Evolutionary conservation across 2,797 vertebrate genomes (phyloP).

Genomic region (Microchirus variegatus): DNA sequence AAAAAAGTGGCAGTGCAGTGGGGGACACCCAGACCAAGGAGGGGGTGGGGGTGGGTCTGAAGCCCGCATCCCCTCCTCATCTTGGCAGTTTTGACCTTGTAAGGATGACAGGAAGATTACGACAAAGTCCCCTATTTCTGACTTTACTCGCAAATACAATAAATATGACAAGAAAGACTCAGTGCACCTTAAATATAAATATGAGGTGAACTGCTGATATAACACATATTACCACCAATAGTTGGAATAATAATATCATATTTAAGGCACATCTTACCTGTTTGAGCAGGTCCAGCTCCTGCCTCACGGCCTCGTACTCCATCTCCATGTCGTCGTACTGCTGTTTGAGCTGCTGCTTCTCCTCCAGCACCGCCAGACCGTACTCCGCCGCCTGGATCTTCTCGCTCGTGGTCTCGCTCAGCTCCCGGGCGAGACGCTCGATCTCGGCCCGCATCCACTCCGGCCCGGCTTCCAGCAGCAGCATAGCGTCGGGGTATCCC

Average conservation of each 20-base stretch:
- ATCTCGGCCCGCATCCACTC: conserved; percentile 91
- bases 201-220: too few relatives aligned
- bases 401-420: conserved; percentile 93
- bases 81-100: conserved; percentile 65
- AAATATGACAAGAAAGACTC: neutral
- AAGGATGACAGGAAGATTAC: conserved; percentile 8
- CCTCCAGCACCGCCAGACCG: conserved; percentile 95
- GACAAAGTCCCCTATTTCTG: neutral
- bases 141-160: neutral
- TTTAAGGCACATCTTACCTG: conserved; percentile 87
- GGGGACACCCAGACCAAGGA: conserved; percentile 32
- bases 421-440: conserved; percentile 90
- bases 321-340: conserved; percentile 94
- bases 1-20: conserved; percentile 58
- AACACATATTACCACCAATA: neutral
- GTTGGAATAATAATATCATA: too few relatives aligned
- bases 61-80: conserved; percentile 39
- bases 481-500: conserved; percentile 83
- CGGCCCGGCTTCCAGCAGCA: conserved; percentile 83
- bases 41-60: conserved; percentile 30
- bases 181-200: too few relatives aligned
- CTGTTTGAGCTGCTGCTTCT: conserved; percentile 96
- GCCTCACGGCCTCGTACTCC: conserved; percentile 89
- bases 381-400: conserved; percentile 99
- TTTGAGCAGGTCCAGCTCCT: conserved; percentile 92